These are phyloP conservation scores for Mechanitis mazaeus DNA, from an alignment of 2,888 invertebrate species.

Conservation along the genomic window DNA sequence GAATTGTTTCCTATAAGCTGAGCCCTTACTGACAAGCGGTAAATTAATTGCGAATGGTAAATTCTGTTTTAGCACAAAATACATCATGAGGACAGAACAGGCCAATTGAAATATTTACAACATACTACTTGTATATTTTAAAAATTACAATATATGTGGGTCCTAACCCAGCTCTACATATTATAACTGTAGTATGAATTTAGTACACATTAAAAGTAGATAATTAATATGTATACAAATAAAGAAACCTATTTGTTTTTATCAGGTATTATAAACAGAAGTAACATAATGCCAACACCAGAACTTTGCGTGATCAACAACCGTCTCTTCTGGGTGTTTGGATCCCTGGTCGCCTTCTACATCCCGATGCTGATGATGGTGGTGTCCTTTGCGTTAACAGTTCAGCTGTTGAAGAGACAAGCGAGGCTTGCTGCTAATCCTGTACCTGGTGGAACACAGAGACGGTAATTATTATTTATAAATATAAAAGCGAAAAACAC, in stretches of 20 bases:
- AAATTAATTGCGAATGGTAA: background rate
- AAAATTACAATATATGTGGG: too few species aligned
- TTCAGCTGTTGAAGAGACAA: conserved; percentile 88
- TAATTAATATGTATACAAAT: too few species aligned
- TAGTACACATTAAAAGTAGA: too few species aligned
- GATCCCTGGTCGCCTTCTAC: conserved; percentile 95
- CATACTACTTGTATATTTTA: too few species aligned
- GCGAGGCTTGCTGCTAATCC: conserved; percentile 81
- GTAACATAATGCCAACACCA: conserved; percentile 88
- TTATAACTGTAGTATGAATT: too few species aligned
- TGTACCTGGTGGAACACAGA: conserved; percentile 63
- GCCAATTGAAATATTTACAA: too few species aligned
- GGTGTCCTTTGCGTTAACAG: conserved; percentile 92
- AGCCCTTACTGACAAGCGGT: background rate
- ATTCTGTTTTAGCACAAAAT: background rate
- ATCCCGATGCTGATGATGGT: conserved; percentile 97
- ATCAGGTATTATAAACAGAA: conserved; percentile 83
- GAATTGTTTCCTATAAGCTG: background rate
- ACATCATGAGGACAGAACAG: background rate
- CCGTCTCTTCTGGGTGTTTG: conserved; percentile 91
- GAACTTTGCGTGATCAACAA: conserved; percentile 89
- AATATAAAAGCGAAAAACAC: too few species aligned
- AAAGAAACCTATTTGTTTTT: conserved; percentile 13
- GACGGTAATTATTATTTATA: conserved; percentile 44
- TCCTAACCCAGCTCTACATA: too few species aligned